Base-by-base conservation (phyloP, 2,888 invertebrate genomes). In the Deilephila porcellus region DNA sequence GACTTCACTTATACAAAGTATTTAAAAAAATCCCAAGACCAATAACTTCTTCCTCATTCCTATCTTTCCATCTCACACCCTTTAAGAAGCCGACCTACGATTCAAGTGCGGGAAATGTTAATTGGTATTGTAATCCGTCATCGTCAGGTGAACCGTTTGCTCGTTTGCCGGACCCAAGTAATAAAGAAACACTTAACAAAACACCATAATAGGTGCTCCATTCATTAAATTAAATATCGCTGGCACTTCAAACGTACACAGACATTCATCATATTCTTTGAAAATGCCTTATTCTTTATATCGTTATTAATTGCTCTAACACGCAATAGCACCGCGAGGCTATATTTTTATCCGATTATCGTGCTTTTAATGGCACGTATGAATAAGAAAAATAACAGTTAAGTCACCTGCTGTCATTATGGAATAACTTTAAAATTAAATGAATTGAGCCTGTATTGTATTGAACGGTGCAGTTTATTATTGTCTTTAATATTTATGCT, bases 381-480 rank as follows among this genome's bases (percentile, higher is more conserved):
- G 56, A 56, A 56, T 56, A 56, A 56, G 56, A 56, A 56, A 56
- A 56, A 56, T n/a, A 56, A 56, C n/a, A 56, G 56, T 56, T 56
- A 6, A 56, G 56, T 56, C 56, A 56, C 56, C 56, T n/a, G 56
- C 56, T 56, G 56, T 56, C 56, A 56, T 56, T 56, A 56, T 56
- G 5, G n/a, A 56, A 56, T 56, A 56, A 5, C 56, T 56, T 56
- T 56, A n/a, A 56, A 56, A n/a, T 56, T n/a, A n/a, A 19, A 56
- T 56, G 17, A 4, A 56, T n/a, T n/a, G 19, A n/a, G 56, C 56
- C 5, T 56, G n/a, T n/a, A n/a, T 56, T 5, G 56, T 56, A 19
- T n/a, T 56, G 5, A 56, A 56, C 56, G 19, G n/a, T 56, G 56
- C 1, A n/a, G 19, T 56, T 17, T 53, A 19, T n/a, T 45, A 45